Evolutionary conservation across 2,113 vertebrate genomes (phyloP).

Genomic region (Tapirus terrestris): DNA sequence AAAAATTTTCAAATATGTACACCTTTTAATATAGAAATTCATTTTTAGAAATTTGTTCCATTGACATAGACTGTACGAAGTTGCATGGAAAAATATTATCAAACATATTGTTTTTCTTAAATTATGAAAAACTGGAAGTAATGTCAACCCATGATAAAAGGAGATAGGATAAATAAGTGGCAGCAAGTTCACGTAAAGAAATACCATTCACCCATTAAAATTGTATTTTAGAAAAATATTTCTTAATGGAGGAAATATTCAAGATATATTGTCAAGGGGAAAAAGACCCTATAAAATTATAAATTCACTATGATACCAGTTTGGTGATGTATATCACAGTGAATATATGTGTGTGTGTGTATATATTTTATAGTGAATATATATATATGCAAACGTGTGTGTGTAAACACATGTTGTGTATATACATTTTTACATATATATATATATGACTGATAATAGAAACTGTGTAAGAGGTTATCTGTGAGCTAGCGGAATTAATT

Average conservation of each 20-base stretch:
- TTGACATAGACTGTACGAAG: not conserved
- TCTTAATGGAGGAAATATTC: not conserved
- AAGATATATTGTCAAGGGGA: not conserved
- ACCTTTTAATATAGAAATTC: not conserved
- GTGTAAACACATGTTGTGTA: not conserved
- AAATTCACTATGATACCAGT: not conserved
- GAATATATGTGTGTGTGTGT: not conserved
- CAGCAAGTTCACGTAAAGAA: not conserved
- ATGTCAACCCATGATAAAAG: not conserved
- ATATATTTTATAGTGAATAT: too few species aligned
- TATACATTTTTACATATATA: not conserved
- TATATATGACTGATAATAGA: not conserved
- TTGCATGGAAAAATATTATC: not conserved
- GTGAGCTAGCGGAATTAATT: not conserved
- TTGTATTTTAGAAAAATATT: not conserved
- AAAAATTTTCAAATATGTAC: not conserved
- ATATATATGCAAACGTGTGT: too few species aligned
- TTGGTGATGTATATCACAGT: not conserved
- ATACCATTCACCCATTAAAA: not conserved
- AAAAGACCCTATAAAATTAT: not conserved
- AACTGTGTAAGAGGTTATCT: not conserved
- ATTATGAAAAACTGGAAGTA: slow-evolving; percentile 11
- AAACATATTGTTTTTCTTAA: not conserved
- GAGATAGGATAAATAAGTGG: not conserved
- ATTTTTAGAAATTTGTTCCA: not conserved